Conservation (phyloP, 2,797 vertebrate genomes). For the Ciconia nigra region DNA sequence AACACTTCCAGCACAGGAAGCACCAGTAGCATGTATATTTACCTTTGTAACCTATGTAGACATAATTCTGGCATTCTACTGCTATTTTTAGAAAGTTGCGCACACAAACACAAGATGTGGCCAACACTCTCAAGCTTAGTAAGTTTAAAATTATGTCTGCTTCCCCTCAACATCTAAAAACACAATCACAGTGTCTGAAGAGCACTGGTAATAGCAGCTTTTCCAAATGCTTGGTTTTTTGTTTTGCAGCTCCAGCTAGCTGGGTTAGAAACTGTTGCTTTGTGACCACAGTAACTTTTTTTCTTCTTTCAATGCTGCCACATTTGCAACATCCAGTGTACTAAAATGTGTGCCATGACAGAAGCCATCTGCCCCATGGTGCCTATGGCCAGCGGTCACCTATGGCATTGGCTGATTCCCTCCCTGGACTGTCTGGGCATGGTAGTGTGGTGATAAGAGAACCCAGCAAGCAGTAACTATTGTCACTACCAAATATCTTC, state of each 20-base stretch:
- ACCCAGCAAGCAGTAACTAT: neutral
- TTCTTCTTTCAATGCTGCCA: neutral
- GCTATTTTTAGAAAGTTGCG: neutral
- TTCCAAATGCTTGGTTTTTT: neutral
- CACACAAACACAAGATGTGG: neutral
- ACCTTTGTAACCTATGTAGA: neutral
- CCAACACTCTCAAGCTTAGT: neutral
- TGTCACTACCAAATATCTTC: neutral
- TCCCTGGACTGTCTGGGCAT: rapidly evolving
- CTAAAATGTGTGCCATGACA: neutral
- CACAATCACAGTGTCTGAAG: neutral
- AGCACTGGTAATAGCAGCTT: neutral
- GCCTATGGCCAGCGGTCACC: neutral
- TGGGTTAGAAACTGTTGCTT: neutral
- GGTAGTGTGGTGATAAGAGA: neutral
- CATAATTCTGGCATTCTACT: neutral
- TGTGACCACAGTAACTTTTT: neutral
- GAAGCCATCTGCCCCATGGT: neutral
- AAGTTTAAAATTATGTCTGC: neutral
- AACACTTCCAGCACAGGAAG: neutral
- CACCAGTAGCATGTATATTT: rapidly evolving
- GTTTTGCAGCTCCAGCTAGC: neutral
- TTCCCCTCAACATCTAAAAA: neutral
- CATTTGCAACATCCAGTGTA: neutral
- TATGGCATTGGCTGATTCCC: neutral